Evolutionary conservation across 2,113 vertebrate species (phyloP).

Genomic region (Rhombomys opimus): DNA sequence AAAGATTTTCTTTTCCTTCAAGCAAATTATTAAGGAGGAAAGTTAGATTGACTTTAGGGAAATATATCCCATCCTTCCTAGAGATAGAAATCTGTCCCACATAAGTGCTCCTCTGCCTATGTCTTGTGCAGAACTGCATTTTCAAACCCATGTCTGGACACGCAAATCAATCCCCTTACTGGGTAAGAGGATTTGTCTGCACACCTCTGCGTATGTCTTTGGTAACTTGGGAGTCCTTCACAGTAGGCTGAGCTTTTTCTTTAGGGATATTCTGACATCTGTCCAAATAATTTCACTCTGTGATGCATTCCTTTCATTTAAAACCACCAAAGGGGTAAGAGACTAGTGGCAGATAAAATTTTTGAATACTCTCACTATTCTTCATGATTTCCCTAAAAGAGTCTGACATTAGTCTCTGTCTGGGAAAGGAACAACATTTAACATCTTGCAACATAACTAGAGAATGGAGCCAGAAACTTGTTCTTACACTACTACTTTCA

Average conservation of each 20-base stretch:
- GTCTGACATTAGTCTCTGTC: constrained; percentile 37
- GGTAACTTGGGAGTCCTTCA: constrained; percentile 83
- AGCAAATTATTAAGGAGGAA: constrained; percentile 74
- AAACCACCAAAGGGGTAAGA: constrained; percentile 63
- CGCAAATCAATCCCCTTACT: constrained; percentile 85
- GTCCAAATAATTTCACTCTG: constrained; percentile 81
- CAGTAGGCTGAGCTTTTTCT: constrained; percentile 71
- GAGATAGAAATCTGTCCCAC: constrained; percentile 83
- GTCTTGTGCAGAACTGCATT: constrained; percentile 83
- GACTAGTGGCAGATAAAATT: constrained; percentile 55
- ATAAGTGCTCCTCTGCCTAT: constrained; percentile 81
- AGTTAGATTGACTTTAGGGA: constrained; percentile 78
- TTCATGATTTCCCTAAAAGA: constrained; percentile 34
- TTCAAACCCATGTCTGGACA: constrained; percentile 84
- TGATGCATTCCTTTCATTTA: constrained; percentile 78
- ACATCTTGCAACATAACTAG: constrained; percentile 36
- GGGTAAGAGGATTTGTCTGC: constrained; percentile 88
- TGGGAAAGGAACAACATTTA: constrained; percentile 44
- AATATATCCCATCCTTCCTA: constrained; percentile 82
- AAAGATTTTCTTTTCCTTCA: constrained; percentile 78
- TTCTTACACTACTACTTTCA: neutral
- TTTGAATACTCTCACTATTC: constrained; percentile 46
- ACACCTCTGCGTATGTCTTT: constrained; percentile 85
- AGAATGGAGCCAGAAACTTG: constrained; percentile 19
- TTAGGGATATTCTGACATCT: constrained; percentile 81